These are phyloP conservation scores for Psilopsiagon aymara DNA, from an alignment of 2,113 vertebrate species.

Conservation along the genomic window DNA sequence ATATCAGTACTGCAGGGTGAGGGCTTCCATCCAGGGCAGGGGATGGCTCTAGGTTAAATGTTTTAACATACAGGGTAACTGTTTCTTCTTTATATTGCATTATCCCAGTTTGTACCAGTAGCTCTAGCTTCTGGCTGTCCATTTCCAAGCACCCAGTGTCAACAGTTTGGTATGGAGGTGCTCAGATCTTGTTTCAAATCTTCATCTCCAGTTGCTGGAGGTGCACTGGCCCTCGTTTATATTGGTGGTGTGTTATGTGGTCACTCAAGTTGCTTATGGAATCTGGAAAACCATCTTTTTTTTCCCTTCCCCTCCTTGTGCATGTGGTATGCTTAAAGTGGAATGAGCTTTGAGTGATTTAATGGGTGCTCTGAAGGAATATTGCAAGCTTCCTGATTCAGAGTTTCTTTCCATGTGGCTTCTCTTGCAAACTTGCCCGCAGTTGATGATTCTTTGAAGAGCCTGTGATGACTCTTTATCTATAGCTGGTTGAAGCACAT, in stretches of 20 bases:
- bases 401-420: background rate
- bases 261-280: background rate
- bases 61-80: background rate
- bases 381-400: background rate
- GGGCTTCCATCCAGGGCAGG: background rate
- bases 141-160: background rate
- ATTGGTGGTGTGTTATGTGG: accelerated
- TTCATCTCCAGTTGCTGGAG: background rate
- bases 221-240: accelerated
- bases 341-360: background rate
- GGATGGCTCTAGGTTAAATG: background rate
- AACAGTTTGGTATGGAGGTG: background rate
- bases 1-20: background rate
- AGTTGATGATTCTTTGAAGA: slow-evolving; percentile 60
- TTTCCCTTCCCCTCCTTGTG: too few relatives aligned
- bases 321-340: background rate
- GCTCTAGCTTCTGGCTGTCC: background rate
- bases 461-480: slow-evolving; percentile 16
- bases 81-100: background rate
- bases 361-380: background rate
- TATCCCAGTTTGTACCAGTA: background rate
- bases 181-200: background rate
- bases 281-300: background rate
- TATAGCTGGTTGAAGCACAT: background rate
- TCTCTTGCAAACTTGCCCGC: background rate